Base-by-base conservation (phyloP, 2,888 invertebrate species). In the Parochlus steinenii region DNA sequence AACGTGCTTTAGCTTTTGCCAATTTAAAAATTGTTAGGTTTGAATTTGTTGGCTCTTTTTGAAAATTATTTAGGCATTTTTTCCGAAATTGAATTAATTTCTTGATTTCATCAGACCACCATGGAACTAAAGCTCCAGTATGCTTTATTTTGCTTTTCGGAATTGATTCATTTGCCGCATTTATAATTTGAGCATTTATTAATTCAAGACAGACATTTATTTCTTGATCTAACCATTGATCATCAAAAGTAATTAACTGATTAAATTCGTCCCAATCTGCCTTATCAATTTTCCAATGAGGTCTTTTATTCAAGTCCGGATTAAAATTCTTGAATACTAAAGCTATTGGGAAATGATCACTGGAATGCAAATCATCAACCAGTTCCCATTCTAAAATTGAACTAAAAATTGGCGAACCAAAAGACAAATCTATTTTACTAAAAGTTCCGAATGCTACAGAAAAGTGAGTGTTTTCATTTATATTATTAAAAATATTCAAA, bases 331-430 rank as follows among this genome's bases (percentile, higher is more conserved):
- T n/a, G n/a, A n/a, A n/a, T n/a, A n/a, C n/a, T n/a, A n/a, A n/a
- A n/a, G 29, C 11, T n/a, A 38, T 38, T 2, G 33, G 38, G 10
- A 3, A 29, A 16, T 38, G 38, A n/a, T 38, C 38, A 17, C 38
- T 38, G 25, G 29, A n/a, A n/a, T n/a, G n/a, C n/a, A n/a, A n/a
- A n/a, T n/a, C n/a, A n/a, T n/a, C n/a, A n/a, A n/a, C n/a, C 25
- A 38, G 22, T 10, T 23, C 18, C 38, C 38, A 38, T 4, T 33
- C 27, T 5, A 33, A 33, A 27, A 25, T 8, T 8, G 18, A 24
- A 29, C 19, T 14, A 15, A 38, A 3, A 4, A 6, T n/a, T 12
- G 38, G 38, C 11, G 23, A 11, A 4, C 10, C 22, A 11, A 33
- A 24, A 24, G 32, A 24, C 5, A 31, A 6, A 16, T 38, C 29